Conservation (phyloP, 2,888 invertebrate genomes). For the Barypeithes pellucidus region DNA sequence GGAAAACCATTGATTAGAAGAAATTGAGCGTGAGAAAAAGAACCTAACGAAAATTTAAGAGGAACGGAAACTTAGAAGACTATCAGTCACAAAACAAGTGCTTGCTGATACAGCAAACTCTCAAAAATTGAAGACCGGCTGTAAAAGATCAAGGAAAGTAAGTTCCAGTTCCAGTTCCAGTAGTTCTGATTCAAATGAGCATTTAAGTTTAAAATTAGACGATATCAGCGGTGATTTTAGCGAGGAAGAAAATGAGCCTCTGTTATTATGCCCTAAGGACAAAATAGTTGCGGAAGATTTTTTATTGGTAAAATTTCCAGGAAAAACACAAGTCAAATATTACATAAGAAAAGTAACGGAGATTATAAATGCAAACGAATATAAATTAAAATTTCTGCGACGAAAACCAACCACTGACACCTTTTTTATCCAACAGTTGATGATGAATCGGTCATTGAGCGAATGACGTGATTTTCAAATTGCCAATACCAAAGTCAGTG, state of each 20-base stretch:
- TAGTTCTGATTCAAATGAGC: too few relatives aligned
- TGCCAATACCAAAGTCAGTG: not conserved
- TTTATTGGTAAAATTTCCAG: conserved; percentile 5
- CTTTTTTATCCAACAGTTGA: conserved; percentile 2
- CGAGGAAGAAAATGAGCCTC: not conserved
- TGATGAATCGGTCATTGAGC: conserved; percentile 2
- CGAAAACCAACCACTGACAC: not conserved
- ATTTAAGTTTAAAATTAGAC: not conserved
- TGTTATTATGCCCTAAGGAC: not conserved
- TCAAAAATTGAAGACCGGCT: not conserved
- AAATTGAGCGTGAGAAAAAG: too few relatives aligned
- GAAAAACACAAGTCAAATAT: conserved; percentile 1
- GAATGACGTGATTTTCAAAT: conserved; percentile 2
- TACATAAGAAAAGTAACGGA: not conserved
- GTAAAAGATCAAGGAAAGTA: too few relatives aligned
- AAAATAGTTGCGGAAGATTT: conserved; percentile 1
- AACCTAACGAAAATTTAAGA: too few relatives aligned
- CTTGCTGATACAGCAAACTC: not conserved
- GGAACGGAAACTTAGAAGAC: not conserved
- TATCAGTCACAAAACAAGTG: not conserved
- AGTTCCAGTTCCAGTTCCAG: too few relatives aligned
- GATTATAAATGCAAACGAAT: too few relatives aligned
- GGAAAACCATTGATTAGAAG: too few relatives aligned
- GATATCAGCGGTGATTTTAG: not conserved
- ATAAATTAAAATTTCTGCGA: not conserved